Evolutionary conservation across 2,113 vertebrate genomes (phyloP).

Genomic region (Oryzias javanicus): DNA sequence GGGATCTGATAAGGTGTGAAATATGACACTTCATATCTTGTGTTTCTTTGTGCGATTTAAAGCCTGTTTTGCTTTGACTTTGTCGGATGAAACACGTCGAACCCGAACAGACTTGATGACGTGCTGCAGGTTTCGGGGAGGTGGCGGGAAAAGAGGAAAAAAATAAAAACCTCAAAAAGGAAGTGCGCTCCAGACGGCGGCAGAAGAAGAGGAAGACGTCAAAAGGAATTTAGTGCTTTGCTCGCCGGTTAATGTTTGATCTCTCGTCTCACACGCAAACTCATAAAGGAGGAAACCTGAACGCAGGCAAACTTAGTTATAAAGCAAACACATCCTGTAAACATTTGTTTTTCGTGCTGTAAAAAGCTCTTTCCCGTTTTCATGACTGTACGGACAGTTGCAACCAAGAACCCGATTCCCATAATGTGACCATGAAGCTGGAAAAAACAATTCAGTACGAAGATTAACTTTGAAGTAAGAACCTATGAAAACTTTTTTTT

Average conservation of each 20-base stretch:
- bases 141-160: background rate
- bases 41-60: background rate
- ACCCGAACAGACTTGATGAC: background rate
- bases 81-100: background rate
- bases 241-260: conserved; percentile 64
- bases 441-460: too few relatives aligned
- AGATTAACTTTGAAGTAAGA: too few relatives aligned
- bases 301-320: background rate
- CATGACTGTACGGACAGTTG: conserved; percentile 7
- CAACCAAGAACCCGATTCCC: conserved; percentile 7
- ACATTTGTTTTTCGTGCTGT: conserved; percentile 29
- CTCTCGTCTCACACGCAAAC: conserved; percentile 21
- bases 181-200: conserved; percentile 3
- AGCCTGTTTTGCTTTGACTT: background rate
- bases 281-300: background rate
- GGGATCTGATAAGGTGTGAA: conserved; percentile 62
- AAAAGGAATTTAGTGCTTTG: conserved; percentile 53
- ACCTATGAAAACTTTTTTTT: too few relatives aligned
- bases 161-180: background rate
- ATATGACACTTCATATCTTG: conserved; percentile 38
- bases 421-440: background rate
- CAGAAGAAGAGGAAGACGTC: background rate
- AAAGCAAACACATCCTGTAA: conserved; percentile 23
- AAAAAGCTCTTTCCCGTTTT: conserved; percentile 1
- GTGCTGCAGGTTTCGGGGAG: background rate